phyloP scores from a whole-genome alignment of 2,113 vertebrate genomes.

The Gymnarchus niloticus region DNA sequence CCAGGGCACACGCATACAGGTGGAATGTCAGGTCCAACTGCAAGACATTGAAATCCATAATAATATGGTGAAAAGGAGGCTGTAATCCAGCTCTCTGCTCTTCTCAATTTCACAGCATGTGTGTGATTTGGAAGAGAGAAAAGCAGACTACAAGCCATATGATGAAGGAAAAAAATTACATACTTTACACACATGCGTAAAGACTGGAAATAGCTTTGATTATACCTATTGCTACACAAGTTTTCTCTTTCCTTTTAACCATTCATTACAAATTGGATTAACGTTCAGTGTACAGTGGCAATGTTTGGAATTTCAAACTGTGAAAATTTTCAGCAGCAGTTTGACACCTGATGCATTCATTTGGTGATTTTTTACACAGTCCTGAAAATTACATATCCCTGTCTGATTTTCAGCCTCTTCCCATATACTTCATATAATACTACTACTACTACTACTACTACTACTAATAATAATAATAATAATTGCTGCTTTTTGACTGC shows the following conservation, averaged over 20 bases:
- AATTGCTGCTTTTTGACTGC: no score
- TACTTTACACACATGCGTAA: background rate
- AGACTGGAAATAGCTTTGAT: background rate
- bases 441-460: no score
- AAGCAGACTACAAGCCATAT: background rate
- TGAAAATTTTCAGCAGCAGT: no score
- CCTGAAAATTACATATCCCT: no score
- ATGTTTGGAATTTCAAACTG: no score
- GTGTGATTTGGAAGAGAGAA: background rate
- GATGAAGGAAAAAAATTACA: no score
- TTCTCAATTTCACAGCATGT: background rate
- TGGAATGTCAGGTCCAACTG: constrained; percentile 96
- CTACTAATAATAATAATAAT: no score
- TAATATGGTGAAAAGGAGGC: background rate
- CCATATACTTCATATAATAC: no score
- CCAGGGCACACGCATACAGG: constrained; percentile 93
- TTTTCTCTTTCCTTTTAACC: background rate
- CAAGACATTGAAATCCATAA: background rate
- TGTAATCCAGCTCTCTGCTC: background rate
- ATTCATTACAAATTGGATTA: background rate
- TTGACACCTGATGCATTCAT: no score
- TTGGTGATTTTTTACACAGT: no score
- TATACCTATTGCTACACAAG: background rate
- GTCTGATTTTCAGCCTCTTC: no score
- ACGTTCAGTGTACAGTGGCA: no score